Evolutionary conservation across 2,113 vertebrate species (phyloP), one percentile per base, ranked within the genome.

Genomic region (Chaetura pelagica): DNA sequence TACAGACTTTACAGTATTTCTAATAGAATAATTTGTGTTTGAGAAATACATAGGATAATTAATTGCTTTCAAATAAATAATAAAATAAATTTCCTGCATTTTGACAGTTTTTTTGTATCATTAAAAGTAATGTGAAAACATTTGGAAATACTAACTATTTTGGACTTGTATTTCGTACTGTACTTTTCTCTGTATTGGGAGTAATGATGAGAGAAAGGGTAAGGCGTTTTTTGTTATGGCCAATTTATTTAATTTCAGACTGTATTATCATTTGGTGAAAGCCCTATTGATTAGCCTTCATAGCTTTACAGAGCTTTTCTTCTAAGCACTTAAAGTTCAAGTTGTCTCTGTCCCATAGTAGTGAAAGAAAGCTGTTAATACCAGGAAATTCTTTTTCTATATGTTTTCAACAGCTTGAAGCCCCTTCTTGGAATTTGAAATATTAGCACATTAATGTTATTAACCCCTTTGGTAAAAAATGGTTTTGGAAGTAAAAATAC

Each of bases 361-460:
- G 81, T 95, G 52, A 93, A 95, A 96, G 85, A 95, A 97, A 96
- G 74, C 92, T 95, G 84, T 96, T 92, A 94, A 52, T 92, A 90
- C 80, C 78, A 67, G 72, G 86, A 96, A 97, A 84, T 97, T 97
- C 67, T 96, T 96, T 84, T 83, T 97, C 94, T 94, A 24, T 90
- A 7, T 95, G 74, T 84, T 93, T 91, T 54, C 57, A 96, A 20
- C 94, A 97, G 81, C 86, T 97, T 96, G 88, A 97, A 94, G 79
- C 73, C 76, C 81, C 78, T 80, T 97, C 80, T 90, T 68, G 91
- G 84, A 96, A 90, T 94, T 61, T 49, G 84, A 69, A 73, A 84
- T 97, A 97, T 97, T 96, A 97, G 87, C 92, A 79, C 90, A 84
- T 95, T 97, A 96, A 87, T 96, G 59, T 95, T 96, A 96, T 94